Base-by-base conservation (phyloP, 2,888 invertebrate genomes). In the Axea sp. region DNA sequence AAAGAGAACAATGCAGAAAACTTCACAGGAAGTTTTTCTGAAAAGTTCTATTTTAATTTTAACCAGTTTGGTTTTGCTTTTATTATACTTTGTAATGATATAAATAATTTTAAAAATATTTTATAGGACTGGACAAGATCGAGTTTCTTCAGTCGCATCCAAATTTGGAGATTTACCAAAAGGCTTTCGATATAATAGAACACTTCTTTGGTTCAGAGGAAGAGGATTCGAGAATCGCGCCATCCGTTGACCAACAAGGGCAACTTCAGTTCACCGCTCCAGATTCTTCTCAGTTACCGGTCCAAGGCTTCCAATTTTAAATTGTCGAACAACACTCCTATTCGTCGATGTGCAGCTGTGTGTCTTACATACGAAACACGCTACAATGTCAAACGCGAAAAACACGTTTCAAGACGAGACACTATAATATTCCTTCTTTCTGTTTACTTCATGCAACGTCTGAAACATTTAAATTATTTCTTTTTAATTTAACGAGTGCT, bases 61-160 rank as follows among this genome's bases (percentile, higher is more conserved):
- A n/a, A n/a, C n/a, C n/a, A n/a, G n/a, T n/a, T n/a, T n/a, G n/a
- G n/a, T n/a, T n/a, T n/a, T n/a, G n/a, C n/a, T n/a, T n/a, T n/a
- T n/a, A n/a, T n/a, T n/a, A n/a, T n/a, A n/a, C n/a, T n/a, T n/a
- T n/a, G n/a, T n/a, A n/a, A n/a, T n/a, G n/a, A n/a, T n/a, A n/a
- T n/a, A n/a, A n/a, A n/a, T n/a, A n/a, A n/a, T n/a, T n/a, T n/a
- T n/a, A n/a, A n/a, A n/a, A n/a, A n/a, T n/a, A 19, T 47, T 41
- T 90, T 88, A 8, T 84, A 96, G 96, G 98, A 84, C 90, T 99
- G 87, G 98, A 99, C 87, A 98, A 98, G 90, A 97, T 99, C 78
- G 98, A 99, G 89, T 98, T 96, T 88, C 90, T 99, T 49, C 98
- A 99, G 88, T 96, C 97, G 35, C 98, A 99, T 87, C 96, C 97